Evolutionary conservation across 2,888 invertebrate genomes (phyloP).

Genomic region (Philopedon plagiatum): DNA sequence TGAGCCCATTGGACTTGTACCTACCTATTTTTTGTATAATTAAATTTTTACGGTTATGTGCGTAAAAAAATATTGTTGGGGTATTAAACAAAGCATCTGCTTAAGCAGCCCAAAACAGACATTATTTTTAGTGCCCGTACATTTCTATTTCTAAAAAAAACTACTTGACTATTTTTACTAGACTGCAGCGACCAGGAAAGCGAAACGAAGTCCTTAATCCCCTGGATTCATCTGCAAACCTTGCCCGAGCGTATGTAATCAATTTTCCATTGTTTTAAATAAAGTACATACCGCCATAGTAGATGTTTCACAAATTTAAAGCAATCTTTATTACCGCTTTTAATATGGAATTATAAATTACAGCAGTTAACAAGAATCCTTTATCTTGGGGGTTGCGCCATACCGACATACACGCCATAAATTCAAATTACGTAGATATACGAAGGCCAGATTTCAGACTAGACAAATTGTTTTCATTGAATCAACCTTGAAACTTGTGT

Average conservation of each 20-base stretch:
- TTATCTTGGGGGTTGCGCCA: slow-evolving; percentile 10
- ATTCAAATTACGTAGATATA: slow-evolving; percentile 2
- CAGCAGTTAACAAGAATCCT: not conserved
- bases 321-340: not conserved
- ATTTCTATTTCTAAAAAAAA: no score
- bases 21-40: not conserved
- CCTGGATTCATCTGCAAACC: no score
- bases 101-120: no score
- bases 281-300: no score
- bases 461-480: not conserved
- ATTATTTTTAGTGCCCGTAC: no score
- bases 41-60: not conserved
- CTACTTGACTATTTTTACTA: no score
- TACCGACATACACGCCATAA: not conserved
- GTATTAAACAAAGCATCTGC: no score
- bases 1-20: not conserved
- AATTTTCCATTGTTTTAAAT: no score
- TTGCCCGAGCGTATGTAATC: no score
- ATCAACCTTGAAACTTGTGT: not conserved
- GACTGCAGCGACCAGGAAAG: no score
- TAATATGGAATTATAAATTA: slow-evolving; percentile 13
- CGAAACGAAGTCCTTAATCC: no score
- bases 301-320: not conserved
- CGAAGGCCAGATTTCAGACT: not conserved
- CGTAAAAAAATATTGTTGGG: no score